Evolutionary conservation across 2,113 vertebrate genomes (phyloP).

Genomic region (Mugil cephalus): DNA sequence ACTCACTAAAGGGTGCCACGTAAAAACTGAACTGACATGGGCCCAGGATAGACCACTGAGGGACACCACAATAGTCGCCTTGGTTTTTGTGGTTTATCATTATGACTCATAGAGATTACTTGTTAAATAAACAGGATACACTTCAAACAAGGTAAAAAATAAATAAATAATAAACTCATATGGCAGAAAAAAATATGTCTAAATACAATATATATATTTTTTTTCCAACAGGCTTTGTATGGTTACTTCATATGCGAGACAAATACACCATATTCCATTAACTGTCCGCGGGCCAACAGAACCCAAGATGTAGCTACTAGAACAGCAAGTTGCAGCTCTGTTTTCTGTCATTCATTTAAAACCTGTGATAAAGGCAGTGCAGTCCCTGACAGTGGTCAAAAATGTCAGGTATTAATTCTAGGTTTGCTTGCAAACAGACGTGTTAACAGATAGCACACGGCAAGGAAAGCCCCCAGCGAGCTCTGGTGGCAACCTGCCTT

Average conservation of each 20-base stretch:
- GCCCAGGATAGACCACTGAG: background rate
- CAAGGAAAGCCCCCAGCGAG: conserved; percentile 70
- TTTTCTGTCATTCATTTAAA: conserved; percentile 11
- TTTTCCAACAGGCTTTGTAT: too few relatives aligned
- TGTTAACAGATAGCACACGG: conserved; percentile 58
- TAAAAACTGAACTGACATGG: background rate
- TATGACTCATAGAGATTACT: background rate
- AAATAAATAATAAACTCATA: too few relatives aligned
- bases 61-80: background rate
- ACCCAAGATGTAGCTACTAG: background rate
- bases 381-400: conserved; percentile 9
- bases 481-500: conserved; percentile 64
- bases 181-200: too few relatives aligned
- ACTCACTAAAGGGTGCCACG: too few relatives aligned
- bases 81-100: background rate
- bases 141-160: background rate
- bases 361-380: conserved; percentile 14
- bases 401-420: conserved; percentile 46
- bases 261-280: too few relatives aligned
- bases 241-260: too few relatives aligned
- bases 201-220: too few relatives aligned
- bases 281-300: too few relatives aligned
- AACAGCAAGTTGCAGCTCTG: background rate
- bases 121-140: background rate
- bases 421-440: conserved; percentile 52